A percentile compares a stretch with the other conserved stretches of the same genome.
Conservation (phyloP, 2,797 vertebrate species). For the Lindbergichthys nudifrons region DNA sequence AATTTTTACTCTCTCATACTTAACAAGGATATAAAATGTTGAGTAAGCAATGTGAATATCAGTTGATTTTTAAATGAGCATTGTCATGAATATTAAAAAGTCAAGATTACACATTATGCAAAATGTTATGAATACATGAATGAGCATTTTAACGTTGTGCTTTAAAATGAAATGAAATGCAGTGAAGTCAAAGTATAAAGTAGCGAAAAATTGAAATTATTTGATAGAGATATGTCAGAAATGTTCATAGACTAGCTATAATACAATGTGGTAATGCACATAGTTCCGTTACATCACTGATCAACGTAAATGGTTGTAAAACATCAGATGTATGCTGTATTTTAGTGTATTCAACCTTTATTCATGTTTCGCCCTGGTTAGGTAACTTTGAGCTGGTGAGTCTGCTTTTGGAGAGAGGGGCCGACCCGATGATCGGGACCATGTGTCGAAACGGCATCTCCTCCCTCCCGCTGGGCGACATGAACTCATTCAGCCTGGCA, state of each 20-base stretch:
- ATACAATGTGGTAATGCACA: neutral
- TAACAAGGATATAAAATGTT: neutral
- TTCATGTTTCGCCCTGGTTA: conserved; percentile 38
- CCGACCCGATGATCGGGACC: conserved; percentile 87
- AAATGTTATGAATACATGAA: no score
- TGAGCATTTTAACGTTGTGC: no score
- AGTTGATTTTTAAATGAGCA: neutral
- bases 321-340: neutral
- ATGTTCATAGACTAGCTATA: no score
- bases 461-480: conserved; percentile 83
- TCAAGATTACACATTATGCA: no score
- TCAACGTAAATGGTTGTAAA: neutral
- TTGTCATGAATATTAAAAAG: no score
- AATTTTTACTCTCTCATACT: conserved; percentile 19
- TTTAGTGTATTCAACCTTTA: neutral
- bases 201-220: no score
- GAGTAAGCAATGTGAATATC: neutral
- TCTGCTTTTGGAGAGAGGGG: conserved; percentile 86
- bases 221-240: no score
- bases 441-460: conserved; percentile 86
- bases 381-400: conserved; percentile 89
- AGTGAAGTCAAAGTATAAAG: no score
- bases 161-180: no score
- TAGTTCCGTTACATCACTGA: neutral
- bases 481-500: conserved; percentile 88